Base-by-base conservation (phyloP, 2,888 invertebrate genomes). In the Cryptus viduatorius region DNA sequence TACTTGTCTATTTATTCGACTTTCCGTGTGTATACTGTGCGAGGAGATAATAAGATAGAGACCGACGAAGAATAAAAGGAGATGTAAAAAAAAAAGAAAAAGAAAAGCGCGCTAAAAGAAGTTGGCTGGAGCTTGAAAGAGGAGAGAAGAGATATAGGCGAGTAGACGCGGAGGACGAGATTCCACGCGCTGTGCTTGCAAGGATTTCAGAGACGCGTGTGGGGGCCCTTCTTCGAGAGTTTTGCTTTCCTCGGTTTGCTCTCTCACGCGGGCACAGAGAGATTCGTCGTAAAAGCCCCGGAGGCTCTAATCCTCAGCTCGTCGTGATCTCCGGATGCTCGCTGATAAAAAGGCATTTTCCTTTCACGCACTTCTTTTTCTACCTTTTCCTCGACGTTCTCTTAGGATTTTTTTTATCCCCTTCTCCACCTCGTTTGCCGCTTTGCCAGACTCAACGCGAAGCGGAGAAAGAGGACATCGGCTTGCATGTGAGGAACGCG, bases 251-350 rank as follows among this genome's bases (percentile, higher is more conserved):
- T 64, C 64, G 61, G 14, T 64, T 72, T 77, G 19, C 65, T 50
- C 65, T 44, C 78, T 67, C 80, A 77, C 80, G 77, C 77, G 77
- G 24, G 2, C 2, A 24, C 77, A 64, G 61, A 77, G 68, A 79
- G 68, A 79, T 73, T 82, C 75, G 64, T 79, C 81, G 81, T 84
- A 84, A 84, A 84, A 84, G 73, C 84, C 37, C 37, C 81, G 75
- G 73, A 75, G 75, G 81, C 81, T 84, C 75, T 84, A 78, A 84
- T 84, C 81, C 84, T 73, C 80, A 61, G 81, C 75, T 75, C 69
- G 81, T 79, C 78, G 69, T 81, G 81, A 84, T 79, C 78, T 79
- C 64, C 75, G 64, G 65, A 69, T 56, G 64, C 56, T 59, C 56
- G 53, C 64, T 82, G 78, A 84, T 84, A 84, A 84, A 81, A 82